A percentile compares a stretch with the other conserved stretches of the same genome.
Conservation (phyloP, 2,797 vertebrate species). For the Orientallactaga sibirica region DNA sequence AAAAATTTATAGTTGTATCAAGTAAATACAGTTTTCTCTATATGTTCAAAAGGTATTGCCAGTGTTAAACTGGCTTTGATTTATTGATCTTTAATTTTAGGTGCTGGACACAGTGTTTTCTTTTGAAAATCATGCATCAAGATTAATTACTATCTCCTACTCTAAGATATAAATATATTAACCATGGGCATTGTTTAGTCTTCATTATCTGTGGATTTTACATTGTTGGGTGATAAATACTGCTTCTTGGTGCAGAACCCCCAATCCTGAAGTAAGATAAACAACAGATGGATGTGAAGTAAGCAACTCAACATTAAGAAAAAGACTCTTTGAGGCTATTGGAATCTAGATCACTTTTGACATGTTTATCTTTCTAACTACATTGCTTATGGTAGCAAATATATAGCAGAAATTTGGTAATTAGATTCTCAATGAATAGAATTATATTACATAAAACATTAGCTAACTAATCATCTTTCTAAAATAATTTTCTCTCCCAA, state of each 20-base stretch:
- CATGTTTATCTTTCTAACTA: not conserved
- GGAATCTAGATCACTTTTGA: not conserved
- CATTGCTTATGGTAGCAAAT: not conserved
- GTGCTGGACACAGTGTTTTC: not conserved
- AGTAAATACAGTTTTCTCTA: not conserved
- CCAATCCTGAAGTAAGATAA: slow-evolving; percentile 6
- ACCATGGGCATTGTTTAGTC: not conserved
- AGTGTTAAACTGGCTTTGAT: not conserved
- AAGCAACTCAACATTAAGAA: not conserved
- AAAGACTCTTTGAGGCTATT: not conserved
- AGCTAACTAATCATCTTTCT: not conserved
- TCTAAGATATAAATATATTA: not conserved
- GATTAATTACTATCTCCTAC: not conserved
- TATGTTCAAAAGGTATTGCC: not conserved
- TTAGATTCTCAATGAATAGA: not conserved
- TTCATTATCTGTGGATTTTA: slow-evolving; percentile 10
- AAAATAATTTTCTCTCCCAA: not conserved
- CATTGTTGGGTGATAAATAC: slow-evolving; percentile 18
- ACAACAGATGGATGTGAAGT: slow-evolving; percentile 44
- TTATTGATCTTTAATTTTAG: not conserved
- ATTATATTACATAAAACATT: not conserved
- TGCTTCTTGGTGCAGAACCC: not conserved
- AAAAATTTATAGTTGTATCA: not conserved
- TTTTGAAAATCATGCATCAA: not conserved
- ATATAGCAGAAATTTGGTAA: not conserved